Base-by-base conservation (phyloP, 2,888 invertebrate genomes). In the Melolontha melolontha region DNA sequence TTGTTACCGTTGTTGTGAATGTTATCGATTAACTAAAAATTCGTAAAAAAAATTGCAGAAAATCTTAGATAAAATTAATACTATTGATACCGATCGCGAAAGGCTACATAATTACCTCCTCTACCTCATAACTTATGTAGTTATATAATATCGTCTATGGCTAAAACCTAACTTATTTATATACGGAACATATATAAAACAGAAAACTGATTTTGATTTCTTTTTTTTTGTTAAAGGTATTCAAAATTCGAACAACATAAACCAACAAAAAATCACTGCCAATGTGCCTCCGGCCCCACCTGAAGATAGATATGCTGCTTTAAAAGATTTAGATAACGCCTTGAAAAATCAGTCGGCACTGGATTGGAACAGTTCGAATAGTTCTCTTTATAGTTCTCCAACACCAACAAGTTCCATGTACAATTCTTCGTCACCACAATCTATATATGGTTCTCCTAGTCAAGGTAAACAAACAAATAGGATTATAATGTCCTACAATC, bases 291-390 rank as follows among this genome's bases (percentile, higher is more conserved):
- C 67, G n/a, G 69, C 79, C 41, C 80, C 80, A n/a, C 80, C 89
- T 79, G 94, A 92, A 86, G 97, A 98, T 85, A 92, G 95, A 75
- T 98, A 98, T 85, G 97, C 97, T 73, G 97, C 97, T 59, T 87
- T 98, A 69, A 96, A 97, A 84, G 97, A 97, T 85, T 88, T 98
- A 78, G 97, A 97, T 82, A 86, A 89, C 80, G 91, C 90, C 77
- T 83, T 91, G 76, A 88, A 91, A 77, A 86, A 86, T 72, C 88
- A 89, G 77, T 85, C 86, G 40, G 74, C 75, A 71, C 67, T 77
- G 52, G 82, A 82, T 66, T 82, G 81, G 82, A 79, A 79, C 39
- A 72, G 73, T 29, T 82, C 81, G 34, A 82, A 81, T 71, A 80
- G 83, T 65, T 82, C 82, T 7, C 72, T 80, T 42, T 83, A 82